These are phyloP conservation scores for Hydropotes inermis DNA, from an alignment of 2,113 vertebrate species.

Conservation along the genomic window DNA sequence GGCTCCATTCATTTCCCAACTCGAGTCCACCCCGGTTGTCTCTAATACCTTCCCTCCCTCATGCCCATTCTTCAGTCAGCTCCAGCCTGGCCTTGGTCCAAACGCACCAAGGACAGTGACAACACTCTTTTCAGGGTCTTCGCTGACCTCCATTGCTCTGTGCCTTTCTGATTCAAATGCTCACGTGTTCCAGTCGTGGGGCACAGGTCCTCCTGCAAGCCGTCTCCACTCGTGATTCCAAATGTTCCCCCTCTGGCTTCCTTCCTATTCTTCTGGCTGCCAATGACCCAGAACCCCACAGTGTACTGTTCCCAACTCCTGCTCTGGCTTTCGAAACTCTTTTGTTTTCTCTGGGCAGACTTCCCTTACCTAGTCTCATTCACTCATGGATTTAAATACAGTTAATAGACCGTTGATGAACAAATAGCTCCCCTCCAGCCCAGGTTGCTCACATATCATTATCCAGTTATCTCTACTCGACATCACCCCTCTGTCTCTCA, in stretches of 20 bases:
- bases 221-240: not conserved
- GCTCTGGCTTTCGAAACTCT: not conserved
- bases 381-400: not conserved
- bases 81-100: not conserved
- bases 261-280: not conserved
- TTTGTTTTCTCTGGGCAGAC: not conserved
- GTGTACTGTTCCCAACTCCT: not conserved
- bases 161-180: not conserved
- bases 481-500: not conserved
- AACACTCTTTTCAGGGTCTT: not conserved
- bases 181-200: accelerated
- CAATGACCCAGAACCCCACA: not conserved
- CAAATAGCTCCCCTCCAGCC: not conserved
- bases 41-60: not conserved
- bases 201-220: not conserved
- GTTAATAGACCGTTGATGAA: not conserved
- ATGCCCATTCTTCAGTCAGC: not conserved
- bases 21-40: not conserved
- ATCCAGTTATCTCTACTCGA: accelerated
- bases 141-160: not conserved
- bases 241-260: not conserved
- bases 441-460: not conserved
- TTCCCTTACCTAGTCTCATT: not conserved
- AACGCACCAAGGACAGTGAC: not conserved
- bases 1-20: not conserved